phyloP scores from a whole-genome alignment of 35 echinoderm and acorn worm genomes.

The Heliocidaris tuberculata region DNA sequence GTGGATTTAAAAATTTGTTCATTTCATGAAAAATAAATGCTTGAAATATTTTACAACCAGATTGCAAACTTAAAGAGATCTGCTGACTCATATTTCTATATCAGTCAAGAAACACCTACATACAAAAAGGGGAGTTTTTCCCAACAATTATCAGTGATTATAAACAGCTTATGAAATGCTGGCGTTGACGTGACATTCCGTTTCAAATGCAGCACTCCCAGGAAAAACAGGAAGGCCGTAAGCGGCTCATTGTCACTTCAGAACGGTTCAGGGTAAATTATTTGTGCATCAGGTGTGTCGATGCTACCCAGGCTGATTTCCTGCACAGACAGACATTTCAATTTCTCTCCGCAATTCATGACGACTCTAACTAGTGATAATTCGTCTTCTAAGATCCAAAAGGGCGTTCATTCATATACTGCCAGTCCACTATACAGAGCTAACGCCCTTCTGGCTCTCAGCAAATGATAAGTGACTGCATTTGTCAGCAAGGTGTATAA shows the following conservation, averaged over 20 bases:
- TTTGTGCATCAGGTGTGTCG: slow-evolving; percentile 26
- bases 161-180: neutral
- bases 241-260: slow-evolving; percentile 31
- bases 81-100: neutral
- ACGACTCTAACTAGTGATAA: neutral
- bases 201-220: slow-evolving; percentile 22
- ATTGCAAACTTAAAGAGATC: neutral
- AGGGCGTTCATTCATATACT: too few species aligned
- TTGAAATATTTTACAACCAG: neutral
- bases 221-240: slow-evolving; percentile 21
- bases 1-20: too few species aligned
- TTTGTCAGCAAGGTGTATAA: neutral
- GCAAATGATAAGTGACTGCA: neutral
- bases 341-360: slow-evolving; percentile 17
- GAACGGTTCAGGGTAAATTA: neutral
- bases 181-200: neutral
- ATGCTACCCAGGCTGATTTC: slow-evolving; percentile 5
- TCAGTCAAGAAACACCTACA: neutral
- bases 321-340: slow-evolving; percentile 31
- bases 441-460: too few species aligned
- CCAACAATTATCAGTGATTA: slow-evolving; percentile 12
- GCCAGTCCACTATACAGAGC: too few species aligned
- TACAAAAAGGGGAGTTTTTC: neutral
- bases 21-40: too few species aligned
- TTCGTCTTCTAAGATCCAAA: too few species aligned